Base-by-base conservation (phyloP, 2,888 invertebrate species). In the Tinea semifulvella region DNA sequence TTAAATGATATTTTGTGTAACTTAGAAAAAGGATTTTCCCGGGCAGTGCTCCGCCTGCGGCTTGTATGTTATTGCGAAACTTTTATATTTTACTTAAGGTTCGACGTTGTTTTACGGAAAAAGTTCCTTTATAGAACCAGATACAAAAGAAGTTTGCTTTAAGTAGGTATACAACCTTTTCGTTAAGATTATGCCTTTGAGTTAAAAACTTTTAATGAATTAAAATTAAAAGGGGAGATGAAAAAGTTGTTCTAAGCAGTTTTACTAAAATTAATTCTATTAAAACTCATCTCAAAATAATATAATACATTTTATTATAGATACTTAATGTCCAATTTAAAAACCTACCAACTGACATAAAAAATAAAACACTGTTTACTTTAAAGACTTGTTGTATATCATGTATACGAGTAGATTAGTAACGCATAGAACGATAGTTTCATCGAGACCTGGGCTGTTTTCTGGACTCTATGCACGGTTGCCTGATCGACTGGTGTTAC, bases 81-180 rank as follows among this genome's bases (percentile, higher is more conserved):
- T 80, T 79, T 79, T 75, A 76, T 77, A 76, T 77, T 77, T 68
- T 68, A 69, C 64, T 68, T 67, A 68, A 70, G 69, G 73, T 74
- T 68, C 61, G 65, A 65, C 70, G 65, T 72, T 79, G 77, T 76
- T 75, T 74, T 67, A 72, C 71, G 68, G 68, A 72, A 74, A 74
- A 76, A 74, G 68, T 72, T 73, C 65, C 63, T 72, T 63, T 68
- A 65, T 66, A 66, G 66, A 62, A 71, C 68, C 63, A 73, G 73
- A 74, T 65, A 77, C 74, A 77, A 77, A 77, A 75, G 76, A 74
- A 72, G 61, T 72, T 73, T 57, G 59, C 61, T 60, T 54, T 64
- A n/a, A n/a, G n/a, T n/a, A n/a, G n/a, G n/a, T n/a, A 62, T 63
- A 69, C 62, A 74, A 71, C 73, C 76, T 74, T 69, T 72, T 72